A percentile compares a stretch with the other conserved stretches of the same genome.
Evolutionary conservation across 2,797 vertebrate genomes (phyloP).

Genomic region (Buceros bicornis): DNA sequence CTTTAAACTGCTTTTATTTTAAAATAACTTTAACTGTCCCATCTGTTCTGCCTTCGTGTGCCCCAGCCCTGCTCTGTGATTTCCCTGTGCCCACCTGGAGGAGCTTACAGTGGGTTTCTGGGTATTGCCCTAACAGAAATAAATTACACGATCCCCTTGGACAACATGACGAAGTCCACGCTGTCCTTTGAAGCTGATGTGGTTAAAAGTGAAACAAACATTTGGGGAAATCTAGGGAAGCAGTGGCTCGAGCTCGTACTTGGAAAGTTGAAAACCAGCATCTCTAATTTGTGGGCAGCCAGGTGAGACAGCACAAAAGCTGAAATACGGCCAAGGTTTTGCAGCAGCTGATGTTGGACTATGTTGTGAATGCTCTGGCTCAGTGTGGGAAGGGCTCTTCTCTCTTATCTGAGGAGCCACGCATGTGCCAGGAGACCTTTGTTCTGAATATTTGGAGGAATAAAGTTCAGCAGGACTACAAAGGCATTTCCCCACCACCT

Average conservation of each 20-base stretch:
- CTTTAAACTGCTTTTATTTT: neutral
- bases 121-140: neutral
- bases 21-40: neutral
- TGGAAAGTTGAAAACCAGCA: neutral
- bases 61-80: neutral
- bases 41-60: neutral
- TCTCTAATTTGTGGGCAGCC: neutral
- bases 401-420: neutral
- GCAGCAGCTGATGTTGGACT: neutral
- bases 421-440: neutral
- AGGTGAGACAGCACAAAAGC: fast-evolving
- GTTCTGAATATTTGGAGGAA: constrained; percentile 63
- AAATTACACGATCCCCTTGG: fast-evolving
- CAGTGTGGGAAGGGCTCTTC: neutral
- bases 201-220: neutral
- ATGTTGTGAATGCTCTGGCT: fast-evolving
- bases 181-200: neutral
- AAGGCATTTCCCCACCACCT: neutral
- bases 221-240: neutral
- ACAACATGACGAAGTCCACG: neutral
- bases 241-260: neutral
- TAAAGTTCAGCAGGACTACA: constrained; percentile 67
- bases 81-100: neutral
- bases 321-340: fast-evolving
- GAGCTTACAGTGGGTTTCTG: neutral